phyloP scores from a whole-genome alignment of 2,113 vertebrate genomes.

The Otocyon megalotis region DNA sequence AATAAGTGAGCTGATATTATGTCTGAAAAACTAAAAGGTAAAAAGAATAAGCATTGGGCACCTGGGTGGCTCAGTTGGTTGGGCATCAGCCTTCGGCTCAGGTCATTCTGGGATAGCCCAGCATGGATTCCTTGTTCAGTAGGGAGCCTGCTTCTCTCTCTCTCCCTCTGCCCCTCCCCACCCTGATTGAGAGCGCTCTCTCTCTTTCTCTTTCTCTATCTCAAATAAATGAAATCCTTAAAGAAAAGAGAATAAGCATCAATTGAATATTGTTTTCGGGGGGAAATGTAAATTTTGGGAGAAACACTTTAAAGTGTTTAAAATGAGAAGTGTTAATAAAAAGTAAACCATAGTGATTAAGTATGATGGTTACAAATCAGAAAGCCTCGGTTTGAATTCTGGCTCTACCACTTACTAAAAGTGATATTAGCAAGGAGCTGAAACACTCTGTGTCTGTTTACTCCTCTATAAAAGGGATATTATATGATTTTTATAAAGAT shows the following conservation, averaged over 20 bases:
- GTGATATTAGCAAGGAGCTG: neutral
- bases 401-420: neutral
- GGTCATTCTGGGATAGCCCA: neutral
- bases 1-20: neutral
- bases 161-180: neutral
- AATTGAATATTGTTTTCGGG: neutral
- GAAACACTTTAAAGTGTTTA: neutral
- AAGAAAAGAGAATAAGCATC: neutral
- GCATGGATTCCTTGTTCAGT: neutral
- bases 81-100: neutral
- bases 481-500: neutral
- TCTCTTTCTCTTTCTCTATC: neutral
- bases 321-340: neutral
- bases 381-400: neutral
- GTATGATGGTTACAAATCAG: neutral
- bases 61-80: neutral
- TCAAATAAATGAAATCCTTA: neutral
- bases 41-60: neutral
- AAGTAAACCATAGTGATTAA: neutral
- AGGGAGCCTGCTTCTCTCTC: neutral
- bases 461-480: neutral
- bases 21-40: neutral
- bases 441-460: neutral
- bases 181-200: too few relatives aligned
- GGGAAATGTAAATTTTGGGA: neutral